Evolutionary conservation across 92 coral and sea anemone genomes (phyloP).

Genomic region (Anthopleura xanthogrammica): DNA sequence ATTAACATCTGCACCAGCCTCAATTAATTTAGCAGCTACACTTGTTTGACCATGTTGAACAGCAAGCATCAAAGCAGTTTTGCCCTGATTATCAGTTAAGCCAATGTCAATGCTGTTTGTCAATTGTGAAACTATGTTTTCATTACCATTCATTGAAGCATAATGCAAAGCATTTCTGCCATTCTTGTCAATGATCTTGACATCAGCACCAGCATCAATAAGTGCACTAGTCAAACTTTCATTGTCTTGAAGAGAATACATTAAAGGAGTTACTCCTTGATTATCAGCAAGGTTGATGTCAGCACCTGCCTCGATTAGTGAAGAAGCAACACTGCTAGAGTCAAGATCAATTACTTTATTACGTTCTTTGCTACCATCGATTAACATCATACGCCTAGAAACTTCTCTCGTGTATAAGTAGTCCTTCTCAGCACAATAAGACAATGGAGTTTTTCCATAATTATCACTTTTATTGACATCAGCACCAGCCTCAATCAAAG

Average conservation of each 20-base stretch:
- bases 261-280: not conserved
- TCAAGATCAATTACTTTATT: not conserved
- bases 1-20: no score
- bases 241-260: not conserved
- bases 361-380: not conserved
- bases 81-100: not conserved
- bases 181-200: not conserved
- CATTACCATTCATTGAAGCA: not conserved
- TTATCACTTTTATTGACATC: not conserved
- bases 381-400: no score
- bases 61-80: not conserved
- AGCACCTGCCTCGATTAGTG: no score
- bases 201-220: not conserved
- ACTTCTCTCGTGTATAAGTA: not conserved
- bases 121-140: not conserved
- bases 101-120: not conserved
- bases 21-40: no score
- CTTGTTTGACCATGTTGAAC: not conserved
- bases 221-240: not conserved
- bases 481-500: not conserved
- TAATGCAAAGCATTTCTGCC: not conserved
- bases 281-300: no score
- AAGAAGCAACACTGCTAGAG: not conserved
- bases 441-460: not conserved
- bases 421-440: not conserved